phyloP scores from a whole-genome alignment of 2,113 vertebrate species.

The Echinops telfairi region DNA sequence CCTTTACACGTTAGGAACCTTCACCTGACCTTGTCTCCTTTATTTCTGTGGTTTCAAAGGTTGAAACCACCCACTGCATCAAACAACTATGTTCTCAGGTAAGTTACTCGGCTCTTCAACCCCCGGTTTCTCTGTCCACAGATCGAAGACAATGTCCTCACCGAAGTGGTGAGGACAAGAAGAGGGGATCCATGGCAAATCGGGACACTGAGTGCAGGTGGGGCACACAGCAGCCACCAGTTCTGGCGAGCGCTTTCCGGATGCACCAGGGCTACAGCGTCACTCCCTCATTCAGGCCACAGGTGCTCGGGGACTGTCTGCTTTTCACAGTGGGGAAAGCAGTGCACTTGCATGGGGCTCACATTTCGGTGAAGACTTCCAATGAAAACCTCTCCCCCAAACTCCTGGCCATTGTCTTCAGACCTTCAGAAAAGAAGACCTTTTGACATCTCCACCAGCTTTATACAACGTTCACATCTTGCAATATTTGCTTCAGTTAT shows the following conservation, averaged over 20 bases:
- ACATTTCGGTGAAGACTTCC: background rate
- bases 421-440: background rate
- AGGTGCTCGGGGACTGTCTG: background rate
- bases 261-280: too few species aligned
- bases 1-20: background rate
- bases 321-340: background rate
- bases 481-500: background rate
- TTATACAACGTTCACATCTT: background rate
- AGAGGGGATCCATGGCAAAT: background rate
- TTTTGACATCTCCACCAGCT: background rate
- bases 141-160: background rate
- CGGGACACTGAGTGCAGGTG: background rate
- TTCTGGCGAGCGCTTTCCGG: background rate
- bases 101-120: background rate
- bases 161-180: background rate
- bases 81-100: background rate
- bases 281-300: background rate
- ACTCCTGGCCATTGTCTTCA: background rate
- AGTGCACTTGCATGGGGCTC: background rate
- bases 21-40: background rate
- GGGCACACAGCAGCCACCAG: background rate
- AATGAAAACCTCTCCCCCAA: background rate
- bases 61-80: background rate
- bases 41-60: slow-evolving; percentile 40
- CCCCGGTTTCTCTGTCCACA: background rate